These are phyloP conservation scores for Setipinna tenuifilis DNA, from an alignment of 2,797 vertebrate genomes.

Conservation along the genomic window DNA sequence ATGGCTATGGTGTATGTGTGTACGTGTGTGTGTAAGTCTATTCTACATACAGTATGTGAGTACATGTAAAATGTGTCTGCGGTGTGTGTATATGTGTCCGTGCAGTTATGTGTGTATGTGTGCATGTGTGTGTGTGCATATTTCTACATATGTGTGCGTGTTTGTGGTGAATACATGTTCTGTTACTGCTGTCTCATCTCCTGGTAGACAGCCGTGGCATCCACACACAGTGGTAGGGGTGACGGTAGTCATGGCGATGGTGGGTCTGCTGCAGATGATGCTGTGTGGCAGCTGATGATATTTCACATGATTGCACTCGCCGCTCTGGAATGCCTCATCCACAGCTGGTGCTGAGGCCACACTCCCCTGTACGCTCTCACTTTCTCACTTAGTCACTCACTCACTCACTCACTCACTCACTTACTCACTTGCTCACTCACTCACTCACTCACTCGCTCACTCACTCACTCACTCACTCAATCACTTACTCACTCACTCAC, in stretches of 20 bases:
- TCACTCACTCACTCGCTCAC: too few species aligned
- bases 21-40: too few species aligned
- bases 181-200: background rate
- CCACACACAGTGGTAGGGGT: background rate
- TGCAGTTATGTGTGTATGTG: background rate
- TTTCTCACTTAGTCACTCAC: too few species aligned
- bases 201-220: background rate
- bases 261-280: background rate
- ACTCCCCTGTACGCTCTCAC: background rate
- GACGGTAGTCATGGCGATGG: background rate
- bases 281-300: constrained; percentile 12
- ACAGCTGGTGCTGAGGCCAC: background rate
- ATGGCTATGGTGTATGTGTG: too few species aligned
- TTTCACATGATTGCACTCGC: background rate
- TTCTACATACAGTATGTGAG: too few species aligned
- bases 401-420: too few species aligned
- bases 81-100: background rate
- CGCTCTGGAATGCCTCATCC: background rate
- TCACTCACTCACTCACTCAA: too few species aligned
- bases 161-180: background rate
- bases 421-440: too few species aligned
- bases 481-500: too few species aligned
- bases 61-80: too few species aligned
- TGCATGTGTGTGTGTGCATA: background rate
- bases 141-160: background rate